Conservation (phyloP, 2,113 vertebrate genomes). For the Perca flavescens region DNA sequence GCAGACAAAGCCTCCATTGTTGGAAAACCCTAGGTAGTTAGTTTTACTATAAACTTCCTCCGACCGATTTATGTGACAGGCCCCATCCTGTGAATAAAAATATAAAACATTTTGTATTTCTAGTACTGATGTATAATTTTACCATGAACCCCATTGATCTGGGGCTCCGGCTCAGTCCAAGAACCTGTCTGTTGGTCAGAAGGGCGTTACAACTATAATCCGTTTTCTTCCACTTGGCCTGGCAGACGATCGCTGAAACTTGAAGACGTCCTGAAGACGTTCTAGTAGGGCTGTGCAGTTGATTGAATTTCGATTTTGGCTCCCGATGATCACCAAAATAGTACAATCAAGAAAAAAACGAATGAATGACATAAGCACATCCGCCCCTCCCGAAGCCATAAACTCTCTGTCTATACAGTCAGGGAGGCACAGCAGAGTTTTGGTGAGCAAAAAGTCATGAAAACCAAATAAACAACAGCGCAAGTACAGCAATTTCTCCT, state of each 20-base stretch:
- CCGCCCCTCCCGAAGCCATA: no score
- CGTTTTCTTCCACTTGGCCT: constrained; percentile 59
- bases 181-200: constrained; percentile 63
- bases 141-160: constrained; percentile 52
- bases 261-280: constrained; percentile 11
- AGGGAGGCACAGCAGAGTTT: no score
- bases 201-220: constrained; percentile 37
- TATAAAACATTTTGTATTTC: constrained; percentile 66
- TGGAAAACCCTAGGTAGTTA: constrained; percentile 43
- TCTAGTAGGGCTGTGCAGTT: not conserved
- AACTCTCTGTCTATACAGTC: no score
- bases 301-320: no score
- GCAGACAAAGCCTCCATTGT: constrained; percentile 68
- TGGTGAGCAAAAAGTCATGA: no score
- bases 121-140: constrained; percentile 66
- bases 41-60: constrained; percentile 60
- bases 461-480: no score
- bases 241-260: constrained; percentile 52
- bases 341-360: no score
- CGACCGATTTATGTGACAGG: constrained; percentile 60
- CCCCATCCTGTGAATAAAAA: constrained; percentile 55
- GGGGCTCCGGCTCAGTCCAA: constrained; percentile 47
- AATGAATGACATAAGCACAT: no score
- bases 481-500: no score
- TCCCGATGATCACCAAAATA: no score